These are phyloP conservation scores for Agrotis segetum DNA, from an alignment of 2,888 invertebrate species.

Conservation along the genomic window DNA sequence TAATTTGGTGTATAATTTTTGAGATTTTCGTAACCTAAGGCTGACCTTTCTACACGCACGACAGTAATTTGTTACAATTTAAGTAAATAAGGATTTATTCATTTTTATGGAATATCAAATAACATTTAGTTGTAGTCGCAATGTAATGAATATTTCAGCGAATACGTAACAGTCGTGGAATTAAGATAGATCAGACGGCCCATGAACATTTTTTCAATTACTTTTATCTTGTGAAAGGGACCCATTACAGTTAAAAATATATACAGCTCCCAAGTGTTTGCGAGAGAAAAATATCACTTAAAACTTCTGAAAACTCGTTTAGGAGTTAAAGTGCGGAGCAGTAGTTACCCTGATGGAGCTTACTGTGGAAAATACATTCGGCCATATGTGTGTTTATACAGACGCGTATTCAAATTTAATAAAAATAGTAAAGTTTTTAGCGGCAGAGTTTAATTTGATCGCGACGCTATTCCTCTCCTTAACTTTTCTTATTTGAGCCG, in stretches of 20 bases:
- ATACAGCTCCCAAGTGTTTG: not conserved
- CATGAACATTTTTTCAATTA: not conserved
- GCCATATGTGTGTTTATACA: conserved; percentile 13
- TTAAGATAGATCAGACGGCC: not conserved
- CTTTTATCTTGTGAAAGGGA: not conserved
- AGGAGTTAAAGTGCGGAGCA: conserved; percentile 11
- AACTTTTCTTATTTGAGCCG: conserved; percentile 62
- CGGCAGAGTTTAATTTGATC: conserved; percentile 44
- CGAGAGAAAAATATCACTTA: conserved; percentile 30
- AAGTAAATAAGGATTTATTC: conserved; percentile 58
- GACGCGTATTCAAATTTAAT: conserved; percentile 50
- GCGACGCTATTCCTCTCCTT: conserved; percentile 38
- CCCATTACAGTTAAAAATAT: not conserved
- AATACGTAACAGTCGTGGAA: not conserved
- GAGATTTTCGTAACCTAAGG: conserved; percentile 43
- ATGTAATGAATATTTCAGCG: conserved; percentile 2
- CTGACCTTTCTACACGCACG: conserved; percentile 64
- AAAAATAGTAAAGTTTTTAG: conserved; percentile 48
- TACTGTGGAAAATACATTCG: conserved; percentile 10
- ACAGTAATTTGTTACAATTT: conserved; percentile 58
- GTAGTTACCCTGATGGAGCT: conserved; percentile 21
- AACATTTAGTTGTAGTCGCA: conserved; percentile 18
- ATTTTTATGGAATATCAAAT: conserved; percentile 54
- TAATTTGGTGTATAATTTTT: conserved; percentile 66
- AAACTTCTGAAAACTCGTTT: conserved; percentile 29